Percentiles rank a stretch among this genome's conserved stretches.
phyloP scores from a whole-genome alignment of 2,113 vertebrate genomes.

The Edolisoma coerulescens region DNA sequence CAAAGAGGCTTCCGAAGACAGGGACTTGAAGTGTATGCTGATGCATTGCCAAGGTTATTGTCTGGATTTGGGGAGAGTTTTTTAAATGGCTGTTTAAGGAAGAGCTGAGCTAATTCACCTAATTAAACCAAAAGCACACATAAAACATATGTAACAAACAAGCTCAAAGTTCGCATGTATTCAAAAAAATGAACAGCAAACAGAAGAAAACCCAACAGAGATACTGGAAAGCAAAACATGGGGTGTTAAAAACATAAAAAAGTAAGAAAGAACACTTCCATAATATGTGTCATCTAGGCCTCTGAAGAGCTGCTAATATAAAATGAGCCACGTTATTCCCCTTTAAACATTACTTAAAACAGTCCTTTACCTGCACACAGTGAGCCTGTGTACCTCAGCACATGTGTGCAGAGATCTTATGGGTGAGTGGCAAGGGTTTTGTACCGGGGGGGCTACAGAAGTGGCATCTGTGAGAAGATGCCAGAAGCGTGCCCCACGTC shows the following conservation, averaged over 20 bases:
- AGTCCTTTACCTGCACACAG: neutral
- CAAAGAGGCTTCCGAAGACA: neutral
- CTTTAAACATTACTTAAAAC: neutral
- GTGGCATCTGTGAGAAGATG: neutral
- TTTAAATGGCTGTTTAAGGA: neutral
- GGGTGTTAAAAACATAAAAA: neutral
- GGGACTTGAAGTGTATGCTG: neutral
- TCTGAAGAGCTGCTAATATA: neutral
- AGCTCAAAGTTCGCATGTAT: neutral
- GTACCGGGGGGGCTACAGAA: neutral
- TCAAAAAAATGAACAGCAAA: neutral
- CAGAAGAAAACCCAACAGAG: neutral
- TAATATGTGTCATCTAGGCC: neutral
- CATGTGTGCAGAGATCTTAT: accelerated
- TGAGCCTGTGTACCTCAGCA: neutral
- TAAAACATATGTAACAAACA: neutral
- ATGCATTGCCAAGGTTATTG: neutral
- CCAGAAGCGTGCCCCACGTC: accelerated
- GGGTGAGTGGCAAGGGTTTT: neutral
- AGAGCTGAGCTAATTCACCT: neutral
- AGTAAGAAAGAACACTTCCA: neutral
- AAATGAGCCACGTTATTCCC: neutral
- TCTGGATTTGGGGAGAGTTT: neutral
- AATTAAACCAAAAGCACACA: neutral
- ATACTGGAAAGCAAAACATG: neutral